Evolutionary conservation across 2,888 invertebrate species (phyloP), one percentile per base, ranked within the genome.

Genomic region (Drosophila tanythrix): DNA sequence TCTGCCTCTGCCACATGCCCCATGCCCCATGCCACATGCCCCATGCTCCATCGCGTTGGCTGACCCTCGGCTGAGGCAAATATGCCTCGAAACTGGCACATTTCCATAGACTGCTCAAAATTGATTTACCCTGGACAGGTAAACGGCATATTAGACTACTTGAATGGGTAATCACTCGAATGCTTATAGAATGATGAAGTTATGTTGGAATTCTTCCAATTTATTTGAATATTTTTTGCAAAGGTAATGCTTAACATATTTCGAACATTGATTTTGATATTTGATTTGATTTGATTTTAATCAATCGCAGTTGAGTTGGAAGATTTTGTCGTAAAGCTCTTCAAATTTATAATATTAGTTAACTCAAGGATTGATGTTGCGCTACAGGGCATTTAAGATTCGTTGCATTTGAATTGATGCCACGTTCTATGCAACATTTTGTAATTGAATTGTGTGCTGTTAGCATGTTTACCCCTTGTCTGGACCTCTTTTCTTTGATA

Each of bases 401-500:
- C 74, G 59, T 48, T 48, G 33, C 27, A 35, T 11, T 55, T 15
- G 48, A 18, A 7, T 33, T n/a, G 8, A 11, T 27, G 57, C 31
- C 35, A 43, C 11, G 10, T 55, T 69, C 35, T 52, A 43, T 38
- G 66, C 66, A 57, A 56, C 78, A 79, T 71, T 81, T 81, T 71
- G 79, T 83, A 86, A 84, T 88, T 84, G 81, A 85, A 81, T 82
- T 48, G 68, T 33, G 50, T 25, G 51, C 50, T 56, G 31, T 27
- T 38, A 59, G 31, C 70, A 63, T 85, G 89, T 85, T 85, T 88
- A 86, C 83, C 87, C 74, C 74, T 81, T 86, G 87, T 85, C 89
- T 86, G 74, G 89, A 67, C 75, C 88, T 15, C 15, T 4, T 29
- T 56, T 36, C 25, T 83, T 86, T 88, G 87, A 81, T 85, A 83